Conservation (phyloP, 2,797 vertebrate species). For the Champsocephalus esox region DNA sequence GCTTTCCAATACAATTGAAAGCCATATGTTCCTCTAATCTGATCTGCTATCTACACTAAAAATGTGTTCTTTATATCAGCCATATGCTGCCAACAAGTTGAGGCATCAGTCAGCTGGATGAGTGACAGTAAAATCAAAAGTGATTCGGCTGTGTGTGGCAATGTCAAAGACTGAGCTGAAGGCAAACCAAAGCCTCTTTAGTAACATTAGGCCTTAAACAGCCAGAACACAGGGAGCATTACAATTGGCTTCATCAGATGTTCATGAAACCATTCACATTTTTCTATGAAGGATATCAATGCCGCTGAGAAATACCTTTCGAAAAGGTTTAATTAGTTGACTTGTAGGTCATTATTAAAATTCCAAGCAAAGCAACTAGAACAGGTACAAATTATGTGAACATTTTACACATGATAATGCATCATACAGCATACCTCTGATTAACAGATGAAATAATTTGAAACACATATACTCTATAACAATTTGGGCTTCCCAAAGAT, state of each 20-base stretch:
- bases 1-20: conserved; percentile 33
- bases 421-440: not conserved
- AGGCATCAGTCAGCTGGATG: conserved; percentile 6
- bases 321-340: not conserved
- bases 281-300: not conserved
- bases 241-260: not conserved
- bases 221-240: conserved; percentile 1
- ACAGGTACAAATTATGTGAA: not conserved
- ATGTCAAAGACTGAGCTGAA: conserved; percentile 5
- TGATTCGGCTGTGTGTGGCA: conserved; percentile 13
- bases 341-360: not conserved
- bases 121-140: conserved; percentile 29
- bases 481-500: not conserved
- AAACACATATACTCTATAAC: not conserved
- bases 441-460: not conserved
- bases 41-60: conserved; percentile 23
- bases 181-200: conserved; percentile 13
- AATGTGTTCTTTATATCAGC: conserved; percentile 8
- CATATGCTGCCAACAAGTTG: conserved; percentile 31
- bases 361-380: not conserved
- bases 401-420: not conserved
- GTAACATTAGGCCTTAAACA: conserved; percentile 17
- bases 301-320: not conserved
- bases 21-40: conserved; percentile 43
- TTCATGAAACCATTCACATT: not conserved